These are phyloP conservation scores for Caenorhabditis sulstoni DNA, from an alignment of 2,888 invertebrate genomes.

Conservation along the genomic window DNA sequence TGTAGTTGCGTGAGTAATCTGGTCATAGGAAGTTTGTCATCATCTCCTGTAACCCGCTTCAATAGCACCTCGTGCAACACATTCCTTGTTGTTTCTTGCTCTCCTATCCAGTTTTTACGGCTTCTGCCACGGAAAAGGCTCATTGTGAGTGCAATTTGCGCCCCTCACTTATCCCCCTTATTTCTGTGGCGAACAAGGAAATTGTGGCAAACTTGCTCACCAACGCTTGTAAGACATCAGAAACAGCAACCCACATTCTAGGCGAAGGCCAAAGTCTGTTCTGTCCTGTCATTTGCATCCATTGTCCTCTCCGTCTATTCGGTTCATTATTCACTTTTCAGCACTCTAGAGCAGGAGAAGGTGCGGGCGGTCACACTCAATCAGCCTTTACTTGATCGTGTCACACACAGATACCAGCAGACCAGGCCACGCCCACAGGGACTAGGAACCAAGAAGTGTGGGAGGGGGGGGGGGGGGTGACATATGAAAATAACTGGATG, in stretches of 20 bases:
- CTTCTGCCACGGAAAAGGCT: neutral
- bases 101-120: neutral
- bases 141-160: slow-evolving; percentile 38
- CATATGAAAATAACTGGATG: too few species aligned
- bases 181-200: slow-evolving; percentile 50
- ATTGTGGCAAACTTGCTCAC: slow-evolving; percentile 18
- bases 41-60: too few species aligned
- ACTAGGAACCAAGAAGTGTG: slow-evolving; percentile 13
- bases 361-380: slow-evolving; percentile 32
- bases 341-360: neutral
- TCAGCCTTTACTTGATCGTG: neutral
- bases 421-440: too few species aligned
- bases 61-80: too few species aligned
- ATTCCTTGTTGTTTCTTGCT: too few species aligned
- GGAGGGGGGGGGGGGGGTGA: too few species aligned
- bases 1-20: too few species aligned
- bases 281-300: slow-evolving; percentile 36
- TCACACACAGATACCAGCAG: neutral
- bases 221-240: slow-evolving; percentile 32
- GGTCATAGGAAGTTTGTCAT: too few species aligned
- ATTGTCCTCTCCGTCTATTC: slow-evolving; percentile 7
- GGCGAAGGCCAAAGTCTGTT: slow-evolving; percentile 20
- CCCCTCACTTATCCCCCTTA: slow-evolving; percentile 1
- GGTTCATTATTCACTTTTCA: slow-evolving; percentile 7
- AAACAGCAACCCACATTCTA: slow-evolving; percentile 43